A percentile compares a stretch with the other conserved stretches of the same genome.
These are phyloP conservation scores for Urosaurus nigricauda DNA, from an alignment of 2,797 vertebrate genomes.

Conservation along the genomic window DNA sequence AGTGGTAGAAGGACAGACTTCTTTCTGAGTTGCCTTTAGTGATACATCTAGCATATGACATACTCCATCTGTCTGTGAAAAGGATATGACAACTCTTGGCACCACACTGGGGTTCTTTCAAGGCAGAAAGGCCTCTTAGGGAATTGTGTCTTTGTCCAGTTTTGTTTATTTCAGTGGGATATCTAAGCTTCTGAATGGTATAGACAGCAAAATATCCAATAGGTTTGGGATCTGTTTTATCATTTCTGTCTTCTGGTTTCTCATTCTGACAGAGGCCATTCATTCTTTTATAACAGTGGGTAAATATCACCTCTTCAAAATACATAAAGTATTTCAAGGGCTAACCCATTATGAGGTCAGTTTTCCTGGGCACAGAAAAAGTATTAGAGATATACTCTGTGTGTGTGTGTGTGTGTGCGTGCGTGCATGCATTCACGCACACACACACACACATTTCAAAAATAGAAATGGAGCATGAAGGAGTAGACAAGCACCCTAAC, in stretches of 20 bases:
- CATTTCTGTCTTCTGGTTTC: slow-evolving; percentile 15
- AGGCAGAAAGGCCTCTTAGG: slow-evolving; percentile 35
- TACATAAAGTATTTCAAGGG: neutral
- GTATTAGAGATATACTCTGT: neutral
- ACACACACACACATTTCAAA: neutral
- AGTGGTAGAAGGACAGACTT: neutral
- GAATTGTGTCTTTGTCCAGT: slow-evolving; percentile 17
- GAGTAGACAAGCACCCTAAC: neutral
- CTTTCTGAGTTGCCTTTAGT: slow-evolving; percentile 19
- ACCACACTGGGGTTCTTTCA: neutral
- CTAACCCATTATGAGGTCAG: neutral
- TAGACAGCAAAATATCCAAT: neutral
- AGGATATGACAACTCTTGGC: neutral
- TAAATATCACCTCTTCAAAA: slow-evolving; percentile 2
- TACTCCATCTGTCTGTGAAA: slow-evolving; percentile 16
- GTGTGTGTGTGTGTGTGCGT: too few species aligned
- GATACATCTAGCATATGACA: slow-evolving; percentile 21
- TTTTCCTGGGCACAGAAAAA: neutral
- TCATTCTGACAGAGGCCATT: slow-evolving; percentile 30
- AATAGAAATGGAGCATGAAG: neutral
- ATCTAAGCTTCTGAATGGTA: slow-evolving; percentile 12
- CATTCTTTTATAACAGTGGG: neutral
- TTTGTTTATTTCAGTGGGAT: slow-evolving; percentile 42
- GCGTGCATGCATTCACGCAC: too few species aligned
- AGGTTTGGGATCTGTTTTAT: slow-evolving; percentile 7